These are phyloP conservation scores for Eclectus roratus DNA, from an alignment of 2,113 vertebrate species.

Conservation along the genomic window DNA sequence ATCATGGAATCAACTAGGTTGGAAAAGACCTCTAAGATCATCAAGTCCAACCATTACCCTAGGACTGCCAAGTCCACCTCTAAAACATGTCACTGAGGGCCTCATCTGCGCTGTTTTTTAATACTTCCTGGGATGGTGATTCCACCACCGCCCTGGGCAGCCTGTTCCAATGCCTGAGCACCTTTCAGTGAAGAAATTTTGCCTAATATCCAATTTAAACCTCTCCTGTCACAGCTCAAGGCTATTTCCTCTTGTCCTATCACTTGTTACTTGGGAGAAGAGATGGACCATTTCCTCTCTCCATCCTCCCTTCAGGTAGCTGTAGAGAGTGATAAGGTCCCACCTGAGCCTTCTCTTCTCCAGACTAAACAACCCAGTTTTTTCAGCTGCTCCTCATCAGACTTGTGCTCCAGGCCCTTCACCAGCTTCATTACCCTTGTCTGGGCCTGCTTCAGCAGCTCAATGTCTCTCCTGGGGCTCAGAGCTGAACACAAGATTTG, in stretches of 20 bases:
- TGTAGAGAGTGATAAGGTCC: background rate
- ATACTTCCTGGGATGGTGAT: background rate
- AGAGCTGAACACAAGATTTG: background rate
- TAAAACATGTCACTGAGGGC: background rate
- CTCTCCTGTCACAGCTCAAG: background rate
- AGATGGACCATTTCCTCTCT: background rate
- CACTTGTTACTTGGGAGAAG: background rate
- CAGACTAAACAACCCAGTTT: background rate
- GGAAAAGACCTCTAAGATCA: background rate
- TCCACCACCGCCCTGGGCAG: background rate
- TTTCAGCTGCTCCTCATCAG: background rate
- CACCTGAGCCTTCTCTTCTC: background rate
- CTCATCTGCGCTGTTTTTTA: background rate
- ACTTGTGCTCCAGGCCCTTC: background rate
- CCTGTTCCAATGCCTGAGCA: background rate
- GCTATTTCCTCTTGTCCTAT: background rate
- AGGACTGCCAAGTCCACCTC: background rate
- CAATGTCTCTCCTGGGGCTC: background rate
- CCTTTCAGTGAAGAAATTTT: background rate
- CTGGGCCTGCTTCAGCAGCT: background rate
- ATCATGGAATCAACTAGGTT: background rate
- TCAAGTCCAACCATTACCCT: background rate
- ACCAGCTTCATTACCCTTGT: background rate
- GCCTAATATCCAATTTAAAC: background rate
- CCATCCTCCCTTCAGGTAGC: background rate